phyloP scores from a whole-genome alignment of 1,140 invertebrate species.

The Atopsyche davidsoni region DNA sequence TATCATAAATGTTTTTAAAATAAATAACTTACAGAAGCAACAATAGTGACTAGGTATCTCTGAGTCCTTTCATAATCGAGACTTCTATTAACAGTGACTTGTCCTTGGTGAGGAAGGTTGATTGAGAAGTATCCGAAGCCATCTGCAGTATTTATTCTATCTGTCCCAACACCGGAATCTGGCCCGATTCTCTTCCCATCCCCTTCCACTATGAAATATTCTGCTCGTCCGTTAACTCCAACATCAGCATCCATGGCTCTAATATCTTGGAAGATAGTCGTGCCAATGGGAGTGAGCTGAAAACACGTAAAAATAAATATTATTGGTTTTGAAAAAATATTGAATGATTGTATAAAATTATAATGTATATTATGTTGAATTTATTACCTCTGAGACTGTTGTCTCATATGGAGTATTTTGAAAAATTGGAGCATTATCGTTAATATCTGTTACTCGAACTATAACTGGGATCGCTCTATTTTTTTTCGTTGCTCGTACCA shows the following conservation, averaged over 20 bases:
- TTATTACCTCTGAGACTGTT: constrained; percentile 78
- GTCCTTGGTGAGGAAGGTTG: constrained; percentile 82
- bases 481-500: constrained; percentile 67
- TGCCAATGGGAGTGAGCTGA: constrained; percentile 79
- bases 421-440: constrained; percentile 81
- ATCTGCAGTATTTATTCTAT: constrained; percentile 61
- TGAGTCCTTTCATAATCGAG: constrained; percentile 87
- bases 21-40: constrained; percentile 72
- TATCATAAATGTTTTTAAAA: no score
- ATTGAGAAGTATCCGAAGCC: constrained; percentile 79
- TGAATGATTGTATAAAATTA: no score
- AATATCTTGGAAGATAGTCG: constrained; percentile 81
- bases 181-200: constrained; percentile 43
- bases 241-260: constrained; percentile 77
- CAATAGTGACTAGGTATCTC: constrained; percentile 80
- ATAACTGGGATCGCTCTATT: constrained; percentile 79
- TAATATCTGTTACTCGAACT: constrained; percentile 83
- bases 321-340: constrained; percentile 10
- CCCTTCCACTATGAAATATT: constrained; percentile 66
- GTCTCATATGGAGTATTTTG: constrained; percentile 75
- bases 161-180: constrained; percentile 43
- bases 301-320: constrained; percentile 30
- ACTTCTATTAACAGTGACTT: constrained; percentile 81
- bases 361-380: constrained; percentile 11
- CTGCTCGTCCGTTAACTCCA: constrained; percentile 78